These are phyloP conservation scores for Cyanocitta stelleri DNA, from an alignment of 2,113 vertebrate genomes.

Conservation along the genomic window DNA sequence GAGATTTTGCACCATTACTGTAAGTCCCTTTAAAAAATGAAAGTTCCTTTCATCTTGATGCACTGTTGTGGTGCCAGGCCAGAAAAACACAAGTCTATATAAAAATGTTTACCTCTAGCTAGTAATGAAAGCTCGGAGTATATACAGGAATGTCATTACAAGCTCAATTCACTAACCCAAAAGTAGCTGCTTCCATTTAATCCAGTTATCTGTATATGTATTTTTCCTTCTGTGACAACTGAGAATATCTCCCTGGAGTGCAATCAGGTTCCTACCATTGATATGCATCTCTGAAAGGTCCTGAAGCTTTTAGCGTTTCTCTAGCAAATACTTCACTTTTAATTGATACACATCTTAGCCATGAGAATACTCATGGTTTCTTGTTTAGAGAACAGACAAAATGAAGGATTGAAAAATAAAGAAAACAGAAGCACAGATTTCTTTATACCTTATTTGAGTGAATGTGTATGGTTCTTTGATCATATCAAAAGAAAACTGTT, in stretches of 20 bases:
- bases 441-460: slow-evolving; percentile 57
- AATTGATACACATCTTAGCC: neutral
- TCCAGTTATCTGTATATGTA: neutral
- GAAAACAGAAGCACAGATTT: slow-evolving; percentile 48
- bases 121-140: neutral
- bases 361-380: neutral
- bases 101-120: neutral
- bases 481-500: slow-evolving; percentile 55
- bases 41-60: neutral
- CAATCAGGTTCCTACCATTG: neutral
- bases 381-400: slow-evolving; percentile 6
- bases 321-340: neutral
- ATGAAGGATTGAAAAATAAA: neutral
- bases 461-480: slow-evolving; percentile 51
- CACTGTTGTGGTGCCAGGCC: neutral
- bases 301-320: neutral
- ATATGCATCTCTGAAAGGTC: neutral
- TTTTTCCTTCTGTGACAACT: neutral
- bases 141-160: neutral
- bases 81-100: neutral
- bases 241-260: neutral
- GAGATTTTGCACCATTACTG: neutral
- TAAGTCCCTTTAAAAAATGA: neutral
- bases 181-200: neutral
- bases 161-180: neutral